Evolutionary conservation across 2,797 vertebrate species (phyloP).

Genomic region (Alcedo atthis): DNA sequence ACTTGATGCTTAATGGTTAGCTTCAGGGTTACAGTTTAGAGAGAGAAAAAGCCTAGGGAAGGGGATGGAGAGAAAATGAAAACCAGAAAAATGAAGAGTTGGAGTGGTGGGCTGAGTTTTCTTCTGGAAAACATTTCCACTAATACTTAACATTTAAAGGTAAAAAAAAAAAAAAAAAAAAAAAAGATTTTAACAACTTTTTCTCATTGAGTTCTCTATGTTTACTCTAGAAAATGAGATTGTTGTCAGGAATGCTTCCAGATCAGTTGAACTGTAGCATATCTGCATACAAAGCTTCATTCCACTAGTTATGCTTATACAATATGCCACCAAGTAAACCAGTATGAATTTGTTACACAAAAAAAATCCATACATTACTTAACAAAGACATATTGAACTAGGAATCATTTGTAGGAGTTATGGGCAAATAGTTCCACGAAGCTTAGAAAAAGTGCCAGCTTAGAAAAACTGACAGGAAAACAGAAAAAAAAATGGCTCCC

Average conservation of each 20-base stretch:
- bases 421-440: not conserved
- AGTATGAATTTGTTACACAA: not conserved
- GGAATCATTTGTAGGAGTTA: not conserved
- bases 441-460: slow-evolving; percentile 12
- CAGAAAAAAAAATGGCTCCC: not conserved
- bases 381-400: not conserved
- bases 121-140: not conserved
- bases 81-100: not conserved
- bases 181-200: not conserved
- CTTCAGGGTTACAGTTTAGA: not conserved
- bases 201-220: not conserved
- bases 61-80: not conserved
- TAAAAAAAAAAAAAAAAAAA: slow-evolving; percentile 2
- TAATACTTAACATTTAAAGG: not conserved
- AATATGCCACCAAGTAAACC: not conserved
- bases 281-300: not conserved
- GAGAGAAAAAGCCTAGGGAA: not conserved
- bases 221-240: not conserved
- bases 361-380: not conserved
- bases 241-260: not conserved
- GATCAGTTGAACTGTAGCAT: not conserved
- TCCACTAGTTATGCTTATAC: not conserved
- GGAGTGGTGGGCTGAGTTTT: not conserved
- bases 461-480: not conserved
- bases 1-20: not conserved